A percentile compares a stretch with the other conserved stretches of the same genome.
phyloP scores from a whole-genome alignment of 2,113 vertebrate genomes.

The Dascyllus trimaculatus region DNA sequence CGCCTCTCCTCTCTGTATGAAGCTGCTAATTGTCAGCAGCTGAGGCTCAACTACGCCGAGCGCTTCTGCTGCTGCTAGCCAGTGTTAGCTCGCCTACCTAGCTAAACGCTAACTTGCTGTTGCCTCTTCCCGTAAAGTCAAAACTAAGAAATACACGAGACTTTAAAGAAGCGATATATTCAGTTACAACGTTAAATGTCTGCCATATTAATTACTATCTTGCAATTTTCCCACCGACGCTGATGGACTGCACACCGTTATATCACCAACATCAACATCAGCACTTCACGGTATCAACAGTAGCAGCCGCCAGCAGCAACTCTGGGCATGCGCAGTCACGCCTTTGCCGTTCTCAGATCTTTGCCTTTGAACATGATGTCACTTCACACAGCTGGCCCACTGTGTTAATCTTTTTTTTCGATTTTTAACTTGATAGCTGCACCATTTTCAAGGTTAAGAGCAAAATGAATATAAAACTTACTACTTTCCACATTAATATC shows the following conservation, averaged over 20 bases:
- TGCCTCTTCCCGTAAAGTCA: not conserved
- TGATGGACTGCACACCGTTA: conserved; percentile 42
- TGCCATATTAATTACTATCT: not conserved
- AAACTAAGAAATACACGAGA: not conserved
- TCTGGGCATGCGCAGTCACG: conserved; percentile 51
- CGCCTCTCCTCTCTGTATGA: not conserved
- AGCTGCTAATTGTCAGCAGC: conserved; percentile 38
- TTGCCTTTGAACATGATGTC: too few species aligned
- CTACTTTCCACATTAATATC: too few species aligned
- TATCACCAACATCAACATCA: conserved; percentile 49
- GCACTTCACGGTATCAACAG: conserved; percentile 5
- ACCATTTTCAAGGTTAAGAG: too few species aligned
- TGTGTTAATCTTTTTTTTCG: too few species aligned
- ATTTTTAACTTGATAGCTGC: too few species aligned
- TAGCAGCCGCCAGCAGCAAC: conserved; percentile 19
- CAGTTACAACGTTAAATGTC: not conserved
- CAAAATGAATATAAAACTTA: too few species aligned
- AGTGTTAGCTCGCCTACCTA: conserved; percentile 38
- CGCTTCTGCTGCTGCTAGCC: conserved; percentile 40
- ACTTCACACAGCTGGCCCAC: not conserved
- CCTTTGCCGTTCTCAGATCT: not conserved
- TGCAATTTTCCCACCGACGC: not conserved
- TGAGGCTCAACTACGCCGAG: conserved; percentile 23
- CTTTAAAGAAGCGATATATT: too few species aligned
- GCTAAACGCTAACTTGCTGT: conserved; percentile 22